Conservation (phyloP, 2,888 invertebrate species). For the Odontomyia ornata region DNA sequence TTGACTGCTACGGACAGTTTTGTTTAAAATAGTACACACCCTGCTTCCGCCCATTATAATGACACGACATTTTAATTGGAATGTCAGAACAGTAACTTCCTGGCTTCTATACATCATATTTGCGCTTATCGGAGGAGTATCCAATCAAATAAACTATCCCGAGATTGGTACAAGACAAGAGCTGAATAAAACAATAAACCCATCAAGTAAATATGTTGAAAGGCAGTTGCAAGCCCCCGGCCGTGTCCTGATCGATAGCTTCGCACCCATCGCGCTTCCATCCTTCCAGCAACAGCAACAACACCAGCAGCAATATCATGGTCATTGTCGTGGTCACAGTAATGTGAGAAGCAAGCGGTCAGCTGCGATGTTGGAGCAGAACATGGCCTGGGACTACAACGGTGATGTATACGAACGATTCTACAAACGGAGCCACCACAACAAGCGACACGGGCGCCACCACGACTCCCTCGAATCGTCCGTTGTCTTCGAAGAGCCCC, state of each 20-base stretch:
- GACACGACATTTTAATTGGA: slow-evolving; percentile 48
- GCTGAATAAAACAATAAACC: not conserved
- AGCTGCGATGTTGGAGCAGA: not conserved
- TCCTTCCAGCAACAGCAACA: not conserved
- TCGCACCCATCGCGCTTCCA: not conserved
- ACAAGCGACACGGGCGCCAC: slow-evolving; percentile 36
- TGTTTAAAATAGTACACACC: not conserved
- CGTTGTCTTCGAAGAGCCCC: not conserved
- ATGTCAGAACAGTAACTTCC: slow-evolving; percentile 45
- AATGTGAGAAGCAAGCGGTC: slow-evolving; percentile 13
- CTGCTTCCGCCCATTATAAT: slow-evolving; percentile 45
- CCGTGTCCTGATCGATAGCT: not conserved
- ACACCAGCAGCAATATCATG: not conserved
- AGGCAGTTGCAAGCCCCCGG: not conserved
- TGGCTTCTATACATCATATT: slow-evolving; percentile 44
- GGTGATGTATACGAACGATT: slow-evolving; percentile 33
- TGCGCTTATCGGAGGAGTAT: slow-evolving; percentile 6
- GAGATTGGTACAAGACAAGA: not conserved
- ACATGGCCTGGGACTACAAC: slow-evolving; percentile 18
- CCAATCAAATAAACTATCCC: not conserved
- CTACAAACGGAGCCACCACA: slow-evolving; percentile 41
- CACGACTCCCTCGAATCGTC: not conserved
- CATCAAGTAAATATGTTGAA: slow-evolving; percentile 11
- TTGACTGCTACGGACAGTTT: slow-evolving; percentile 40
- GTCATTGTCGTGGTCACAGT: not conserved